Conservation (phyloP, 2,113 vertebrate genomes). For the Rattus norvegicus region GRCr8 NC_086024.1:77142501-77143000, state of each 20-base stretch:
- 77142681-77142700: conserved; percentile 77
- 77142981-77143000: neutral
- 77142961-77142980: neutral
- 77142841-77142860: conserved; percentile 43
- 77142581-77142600: conserved; percentile 45
- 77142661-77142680: conserved; percentile 79
- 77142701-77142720: conserved; percentile 81
- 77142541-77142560: conserved; percentile 58
- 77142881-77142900: conserved; percentile 53
- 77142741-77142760: conserved; percentile 83
- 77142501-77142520: conserved; percentile 70
- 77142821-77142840: conserved; percentile 75
- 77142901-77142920: conserved; percentile 58
- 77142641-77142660: conserved; percentile 75
- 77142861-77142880: conserved; percentile 53
- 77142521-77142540: conserved; percentile 63
- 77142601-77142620: conserved; percentile 51
- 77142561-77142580: conserved; percentile 54
- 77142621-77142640: conserved; percentile 47
- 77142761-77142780: conserved; percentile 73
- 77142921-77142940: conserved; percentile 30
- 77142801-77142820: conserved; percentile 71
- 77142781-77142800: conserved; percentile 77
- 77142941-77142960: conserved; percentile 49
- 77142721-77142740: conserved; percentile 82